Base-by-base conservation (phyloP, 2,797 vertebrate species). In the Tiaroga cobitis region DNA sequence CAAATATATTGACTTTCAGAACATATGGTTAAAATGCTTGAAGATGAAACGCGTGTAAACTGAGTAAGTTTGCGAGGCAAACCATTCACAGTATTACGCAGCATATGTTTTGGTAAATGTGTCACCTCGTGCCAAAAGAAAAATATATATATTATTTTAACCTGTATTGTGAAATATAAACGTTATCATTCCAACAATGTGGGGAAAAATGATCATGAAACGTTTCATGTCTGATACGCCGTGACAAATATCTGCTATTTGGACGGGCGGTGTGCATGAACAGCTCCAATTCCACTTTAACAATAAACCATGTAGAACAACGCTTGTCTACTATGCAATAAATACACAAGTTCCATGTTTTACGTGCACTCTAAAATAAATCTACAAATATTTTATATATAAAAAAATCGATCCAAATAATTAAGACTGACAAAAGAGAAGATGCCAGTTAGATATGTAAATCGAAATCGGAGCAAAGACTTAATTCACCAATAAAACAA, bases 161-260 rank as follows among this genome's bases (percentile, higher is more conserved):
- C 11, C n/a, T 63, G 26, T 63, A 3, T 29, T 29, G 26, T 2
- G 61, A 6, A 65, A 18, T 7, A 63, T 65, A 32, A 65, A 65
- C 16, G 15, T 18, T 32, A 18, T 65, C 15, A 65, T 65, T 65
- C 6, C 6, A 32, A 5, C 9, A 61, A 61, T 61, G 70, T 49
- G 16, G 5, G 16, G 0, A 0, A 51, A 49, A 18, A 24, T 1
- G 10, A 59, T 4, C 3, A 59, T n/a, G 24, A 59, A 1, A 13
- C 10, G 10, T n/a, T n/a, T n/a, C 0, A n/a, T 59, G 24, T 26
- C 59, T 61, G 59, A 26, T 26, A 11, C 9, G 10, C 9, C 9
- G 19, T 24, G 54, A 24, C 54, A 56, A 56, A 56, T 56, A 24
- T 61, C 4, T 26, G n/a, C 1, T 6, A 26, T 56, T 56, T 10